Evolutionary conservation across 2,797 vertebrate genomes (phyloP).

Genomic region (Dromococcyx pavoninus): DNA sequence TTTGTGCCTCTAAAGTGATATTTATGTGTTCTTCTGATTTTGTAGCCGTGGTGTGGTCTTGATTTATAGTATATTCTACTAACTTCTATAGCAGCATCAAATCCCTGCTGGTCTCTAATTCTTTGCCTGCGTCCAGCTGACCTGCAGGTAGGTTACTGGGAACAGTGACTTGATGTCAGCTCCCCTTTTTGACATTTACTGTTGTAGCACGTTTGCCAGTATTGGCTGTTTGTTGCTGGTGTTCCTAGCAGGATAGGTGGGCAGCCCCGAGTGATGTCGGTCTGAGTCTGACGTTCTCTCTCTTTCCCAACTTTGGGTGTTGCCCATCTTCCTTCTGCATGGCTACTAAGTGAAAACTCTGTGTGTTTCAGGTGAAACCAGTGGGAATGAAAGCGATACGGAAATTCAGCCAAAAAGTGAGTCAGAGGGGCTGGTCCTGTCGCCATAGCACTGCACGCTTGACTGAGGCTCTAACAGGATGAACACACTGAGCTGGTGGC

Average conservation of each 20-base stretch:
- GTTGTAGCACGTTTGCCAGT: background rate
- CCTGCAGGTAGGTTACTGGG: background rate
- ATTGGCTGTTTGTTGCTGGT: background rate
- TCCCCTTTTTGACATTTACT: background rate
- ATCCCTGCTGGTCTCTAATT: background rate
- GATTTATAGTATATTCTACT: background rate
- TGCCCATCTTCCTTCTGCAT: background rate
- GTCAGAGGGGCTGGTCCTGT: conserved; percentile 65
- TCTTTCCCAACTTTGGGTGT: conserved; percentile 44
- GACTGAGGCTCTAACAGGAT: background rate
- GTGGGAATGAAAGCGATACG: conserved; percentile 92
- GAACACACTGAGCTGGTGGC: background rate
- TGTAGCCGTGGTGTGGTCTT: background rate
- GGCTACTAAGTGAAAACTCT: conserved; percentile 47
- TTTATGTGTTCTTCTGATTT: background rate
- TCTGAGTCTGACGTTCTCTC: background rate
- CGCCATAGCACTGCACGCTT: background rate
- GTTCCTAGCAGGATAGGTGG: background rate
- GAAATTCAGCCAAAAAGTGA: conserved; percentile 90
- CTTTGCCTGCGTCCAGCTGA: background rate
- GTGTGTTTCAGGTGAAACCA: conserved; percentile 88
- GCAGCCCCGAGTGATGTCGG: background rate
- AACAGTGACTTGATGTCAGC: background rate
- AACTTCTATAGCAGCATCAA: background rate
- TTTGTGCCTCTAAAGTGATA: background rate